Conservation (phyloP, 2,888 invertebrate genomes). For the Lagria hirta region DNA sequence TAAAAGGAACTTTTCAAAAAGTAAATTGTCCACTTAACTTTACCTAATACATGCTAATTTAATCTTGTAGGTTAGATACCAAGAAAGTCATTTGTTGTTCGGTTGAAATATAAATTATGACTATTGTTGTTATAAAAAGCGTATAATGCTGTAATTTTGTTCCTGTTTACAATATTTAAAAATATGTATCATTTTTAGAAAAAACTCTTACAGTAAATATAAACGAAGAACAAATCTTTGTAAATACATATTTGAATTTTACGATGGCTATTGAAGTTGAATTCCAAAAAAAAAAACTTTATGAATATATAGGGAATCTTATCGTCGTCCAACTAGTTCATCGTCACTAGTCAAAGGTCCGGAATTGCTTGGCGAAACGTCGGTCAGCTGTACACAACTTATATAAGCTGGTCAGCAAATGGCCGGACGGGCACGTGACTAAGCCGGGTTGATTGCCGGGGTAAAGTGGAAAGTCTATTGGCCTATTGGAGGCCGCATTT, state of each 20-base stretch:
- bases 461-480: constrained; percentile 21
- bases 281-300: constrained; percentile 12
- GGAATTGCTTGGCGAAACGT: constrained; percentile 8
- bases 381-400: constrained; percentile 21
- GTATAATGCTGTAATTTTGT: too few relatives aligned
- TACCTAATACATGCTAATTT: too few relatives aligned
- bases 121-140: too few relatives aligned
- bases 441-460: constrained; percentile 27
- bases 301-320: constrained; percentile 12
- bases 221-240: constrained; percentile 19
- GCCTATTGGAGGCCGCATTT: constrained; percentile 20
- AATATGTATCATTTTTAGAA: too few relatives aligned
- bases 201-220: constrained; percentile 17
- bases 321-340: constrained; percentile 18
- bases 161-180: too few relatives aligned
- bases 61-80: too few relatives aligned
- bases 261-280: constrained; percentile 13
- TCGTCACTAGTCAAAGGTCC: constrained; percentile 6
- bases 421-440: constrained; percentile 25
- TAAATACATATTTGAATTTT: constrained; percentile 18
- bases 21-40: too few relatives aligned
- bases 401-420: constrained; percentile 15
- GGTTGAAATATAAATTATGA: too few relatives aligned
- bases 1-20: too few relatives aligned
- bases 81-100: too few relatives aligned